Conservation (phyloP, 37 sponge, comb jelly and placozoan genomes). For the Oscarella lobularis region DNA sequence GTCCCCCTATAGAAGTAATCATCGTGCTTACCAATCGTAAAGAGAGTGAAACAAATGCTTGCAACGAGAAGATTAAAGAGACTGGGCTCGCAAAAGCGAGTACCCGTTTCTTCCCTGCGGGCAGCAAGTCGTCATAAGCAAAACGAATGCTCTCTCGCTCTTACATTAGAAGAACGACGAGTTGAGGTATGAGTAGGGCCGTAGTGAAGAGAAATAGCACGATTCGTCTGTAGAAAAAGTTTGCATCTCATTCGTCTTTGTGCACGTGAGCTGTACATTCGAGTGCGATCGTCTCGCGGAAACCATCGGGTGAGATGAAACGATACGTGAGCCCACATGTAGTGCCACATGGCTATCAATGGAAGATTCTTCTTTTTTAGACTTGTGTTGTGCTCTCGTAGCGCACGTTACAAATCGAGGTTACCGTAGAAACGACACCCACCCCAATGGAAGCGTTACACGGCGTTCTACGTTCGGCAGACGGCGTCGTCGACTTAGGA, state of each 20-base stretch:
- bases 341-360: background rate
- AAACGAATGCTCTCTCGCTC: background rate
- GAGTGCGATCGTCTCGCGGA: background rate
- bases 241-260: background rate
- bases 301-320: background rate
- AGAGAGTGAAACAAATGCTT: background rate
- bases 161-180: slow-evolving; percentile 1
- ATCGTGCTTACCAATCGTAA: background rate
- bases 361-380: background rate
- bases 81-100: background rate
- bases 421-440: no score
- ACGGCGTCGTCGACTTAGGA: background rate
- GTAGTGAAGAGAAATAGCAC: background rate
- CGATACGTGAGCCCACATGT: background rate
- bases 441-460: background rate
- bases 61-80: background rate
- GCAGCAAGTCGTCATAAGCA: background rate
- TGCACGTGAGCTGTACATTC: background rate
- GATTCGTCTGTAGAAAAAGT: background rate
- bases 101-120: background rate
- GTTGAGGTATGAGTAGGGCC: background rate
- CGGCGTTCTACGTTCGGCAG: background rate
- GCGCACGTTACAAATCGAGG: background rate
- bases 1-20: no score
- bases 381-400: background rate